A percentile compares a stretch with the other conserved stretches of the same genome.
Evolutionary conservation across 1,140 invertebrate genomes (phyloP).

Genomic region (Acyrthosiphon pisum): DNA sequence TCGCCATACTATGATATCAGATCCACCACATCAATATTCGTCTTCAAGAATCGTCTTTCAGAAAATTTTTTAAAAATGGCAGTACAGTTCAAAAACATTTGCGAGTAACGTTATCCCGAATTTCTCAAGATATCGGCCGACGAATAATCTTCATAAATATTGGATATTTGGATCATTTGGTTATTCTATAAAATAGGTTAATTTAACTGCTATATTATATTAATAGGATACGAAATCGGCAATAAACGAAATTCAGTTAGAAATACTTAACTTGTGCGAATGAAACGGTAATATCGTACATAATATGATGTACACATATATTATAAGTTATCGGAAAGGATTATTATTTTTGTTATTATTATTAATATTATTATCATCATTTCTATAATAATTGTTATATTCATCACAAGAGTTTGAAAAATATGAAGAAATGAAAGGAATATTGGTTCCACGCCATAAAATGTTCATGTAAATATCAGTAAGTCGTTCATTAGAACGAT

Average conservation of each 20-base stretch:
- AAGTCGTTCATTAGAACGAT: background rate
- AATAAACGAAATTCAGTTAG: too few relatives aligned
- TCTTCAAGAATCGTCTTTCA: background rate
- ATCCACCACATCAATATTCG: background rate
- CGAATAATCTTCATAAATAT: too few relatives aligned
- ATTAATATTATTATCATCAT: background rate
- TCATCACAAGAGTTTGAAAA: background rate
- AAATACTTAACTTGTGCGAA: background rate
- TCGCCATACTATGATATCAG: too few relatives aligned
- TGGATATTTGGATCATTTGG: too few relatives aligned
- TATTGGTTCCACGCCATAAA: background rate
- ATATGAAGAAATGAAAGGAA: background rate
- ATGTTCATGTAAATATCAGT: background rate
- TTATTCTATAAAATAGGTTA: too few relatives aligned
- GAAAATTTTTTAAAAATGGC: background rate
- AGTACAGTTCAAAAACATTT: background rate
- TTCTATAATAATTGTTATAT: background rate
- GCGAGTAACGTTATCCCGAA: background rate
- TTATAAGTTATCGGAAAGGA: background rate
- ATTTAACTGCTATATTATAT: background rate
- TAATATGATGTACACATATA: background rate
- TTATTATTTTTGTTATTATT: too few relatives aligned
- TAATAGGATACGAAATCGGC: background rate
- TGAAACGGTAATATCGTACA: background rate
- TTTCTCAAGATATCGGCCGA: background rate